Evolutionary conservation across 2,113 vertebrate species (phyloP), one percentile per base, ranked within the genome.

Genomic region (Hiodon tergisus): DNA sequence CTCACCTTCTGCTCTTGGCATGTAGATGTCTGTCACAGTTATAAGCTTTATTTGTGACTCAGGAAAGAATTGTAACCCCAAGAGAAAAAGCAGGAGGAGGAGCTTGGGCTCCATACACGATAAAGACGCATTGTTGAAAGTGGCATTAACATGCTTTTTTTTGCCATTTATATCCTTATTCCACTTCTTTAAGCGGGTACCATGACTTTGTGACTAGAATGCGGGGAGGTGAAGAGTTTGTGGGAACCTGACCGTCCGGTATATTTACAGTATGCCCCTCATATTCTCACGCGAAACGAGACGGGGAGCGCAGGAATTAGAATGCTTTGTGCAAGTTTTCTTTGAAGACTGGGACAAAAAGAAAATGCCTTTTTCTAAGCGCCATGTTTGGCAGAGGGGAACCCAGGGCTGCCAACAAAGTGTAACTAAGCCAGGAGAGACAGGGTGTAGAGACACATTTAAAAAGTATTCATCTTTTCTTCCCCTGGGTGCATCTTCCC

Each of bases 401-500:
- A 47, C 69, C 58, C 8, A 47, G 58, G 70, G 60, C 70, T 59
- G 70, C 48, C 58, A 13, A 71, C 70, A 71, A 71, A 71, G 70
- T 71, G 47, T 48, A 71, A 52, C 70, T 71, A 71, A 71, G 70
- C 70, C 70, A 71, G 70, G 17, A 54, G 61, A 66, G 31, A 59
- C 55, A 31, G 70, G 70, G 54, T 62, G 66, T 55, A 63, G 14
- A 17, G 53, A 74, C 17, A 74, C 53, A 48, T 74, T 74, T 67
- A 74, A 74, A 60, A 73, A 74, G 72, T 57, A 57, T 57, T 74
- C 46, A 66, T 46, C 62, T 17, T 52, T 13, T 10, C 52, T 31
- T 31, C 53, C 31, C 60, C 53, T 17, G 13, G 55, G 47, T 67
- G 16, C 14, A 55, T 55, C 53, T 67, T 74, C 63, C 65, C 73